These are phyloP conservation scores for Erannis defoliaria DNA, from an alignment of 2,888 invertebrate genomes.

Conservation along the genomic window DNA sequence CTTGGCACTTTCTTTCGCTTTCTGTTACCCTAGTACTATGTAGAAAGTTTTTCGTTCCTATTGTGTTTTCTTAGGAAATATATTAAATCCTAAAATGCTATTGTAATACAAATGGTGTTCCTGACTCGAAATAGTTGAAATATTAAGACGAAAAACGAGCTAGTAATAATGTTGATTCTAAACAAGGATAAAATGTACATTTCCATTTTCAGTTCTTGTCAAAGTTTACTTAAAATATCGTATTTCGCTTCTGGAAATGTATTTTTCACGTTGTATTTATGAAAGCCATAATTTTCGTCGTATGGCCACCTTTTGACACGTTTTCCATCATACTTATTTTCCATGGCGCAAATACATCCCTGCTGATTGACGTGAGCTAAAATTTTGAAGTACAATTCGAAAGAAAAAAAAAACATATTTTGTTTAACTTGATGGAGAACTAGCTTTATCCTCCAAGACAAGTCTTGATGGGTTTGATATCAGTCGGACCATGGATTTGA, in stretches of 20 bases:
- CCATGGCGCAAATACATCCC: background rate
- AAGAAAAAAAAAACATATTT: background rate
- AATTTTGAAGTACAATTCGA: background rate
- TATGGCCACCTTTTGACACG: constrained; percentile 9
- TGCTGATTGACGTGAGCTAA: constrained; percentile 7
- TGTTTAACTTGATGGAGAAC: too few species aligned
- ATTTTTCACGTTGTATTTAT: background rate
- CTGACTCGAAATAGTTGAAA: too few species aligned
- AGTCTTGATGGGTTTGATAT: too few species aligned
- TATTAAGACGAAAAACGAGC: too few species aligned
- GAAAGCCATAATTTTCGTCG: background rate
- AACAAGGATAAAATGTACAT: background rate
- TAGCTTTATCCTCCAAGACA: too few species aligned
- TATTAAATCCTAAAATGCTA: too few species aligned
- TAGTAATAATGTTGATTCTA: background rate
- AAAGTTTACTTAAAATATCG: background rate
- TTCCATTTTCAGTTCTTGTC: background rate
- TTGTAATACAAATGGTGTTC: too few species aligned
- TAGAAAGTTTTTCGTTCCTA: background rate
- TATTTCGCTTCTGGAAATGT: background rate
- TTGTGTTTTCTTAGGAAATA: too few species aligned
- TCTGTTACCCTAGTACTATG: background rate
- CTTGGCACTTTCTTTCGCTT: background rate
- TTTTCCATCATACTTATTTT: constrained; percentile 10
- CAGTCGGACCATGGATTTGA: too few species aligned